phyloP scores from a whole-genome alignment of 2,888 invertebrate species.

The Xestia sexstrigata region DNA sequence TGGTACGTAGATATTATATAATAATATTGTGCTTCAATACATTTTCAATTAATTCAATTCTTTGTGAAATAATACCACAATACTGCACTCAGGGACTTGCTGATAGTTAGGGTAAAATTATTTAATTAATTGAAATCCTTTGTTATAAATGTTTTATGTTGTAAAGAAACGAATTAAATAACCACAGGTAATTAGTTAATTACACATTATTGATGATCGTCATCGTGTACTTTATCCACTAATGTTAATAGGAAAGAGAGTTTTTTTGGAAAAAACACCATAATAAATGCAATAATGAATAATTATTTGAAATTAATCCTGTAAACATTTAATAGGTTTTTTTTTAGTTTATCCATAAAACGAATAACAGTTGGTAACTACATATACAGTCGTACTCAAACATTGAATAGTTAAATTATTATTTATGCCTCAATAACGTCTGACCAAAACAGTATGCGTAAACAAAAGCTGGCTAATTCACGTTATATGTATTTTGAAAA shows the following conservation, averaged over 20 bases:
- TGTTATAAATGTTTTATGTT: background rate
- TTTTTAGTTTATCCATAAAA: background rate
- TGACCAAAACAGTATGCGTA: conserved; percentile 32
- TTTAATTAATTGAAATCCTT: background rate
- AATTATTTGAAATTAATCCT: background rate
- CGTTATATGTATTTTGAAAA: conserved; percentile 43
- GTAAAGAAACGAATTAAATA: background rate
- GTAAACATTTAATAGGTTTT: background rate
- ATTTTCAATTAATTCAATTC: background rate
- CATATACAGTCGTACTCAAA: conserved; percentile 45
- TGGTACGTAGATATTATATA: conserved; percentile 9
- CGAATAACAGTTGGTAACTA: conserved; percentile 48
- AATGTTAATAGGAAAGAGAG: background rate
- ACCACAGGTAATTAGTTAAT: background rate
- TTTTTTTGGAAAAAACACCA: background rate
- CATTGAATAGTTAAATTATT: conserved; percentile 69
- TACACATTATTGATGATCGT: background rate
- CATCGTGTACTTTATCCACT: background rate
- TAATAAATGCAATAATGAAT: background rate
- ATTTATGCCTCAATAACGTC: conserved; percentile 73
- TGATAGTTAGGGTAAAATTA: conserved; percentile 12
- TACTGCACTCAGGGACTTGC: background rate
- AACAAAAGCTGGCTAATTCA: conserved; percentile 35
- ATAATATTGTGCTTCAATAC: conserved; percentile 5
- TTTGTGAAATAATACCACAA: background rate